Base-by-base conservation (phyloP, 2,888 invertebrate species). In the Nemoura dubitans region DNA sequence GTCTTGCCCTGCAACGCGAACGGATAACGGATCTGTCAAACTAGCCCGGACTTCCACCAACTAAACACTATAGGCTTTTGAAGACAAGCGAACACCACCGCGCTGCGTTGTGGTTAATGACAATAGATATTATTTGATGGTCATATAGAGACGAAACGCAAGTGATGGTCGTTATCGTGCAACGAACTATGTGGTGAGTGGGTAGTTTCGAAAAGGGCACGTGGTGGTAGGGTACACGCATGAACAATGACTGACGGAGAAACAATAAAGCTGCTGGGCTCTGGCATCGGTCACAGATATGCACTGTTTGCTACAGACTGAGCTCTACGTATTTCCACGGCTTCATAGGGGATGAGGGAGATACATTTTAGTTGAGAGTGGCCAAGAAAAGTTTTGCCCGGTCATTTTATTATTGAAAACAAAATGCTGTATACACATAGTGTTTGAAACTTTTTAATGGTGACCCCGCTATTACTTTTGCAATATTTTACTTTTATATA, bases 1-100 rank as follows among this genome's bases (percentile, higher is more conserved):
- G 95, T 94, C 90, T 94, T 94, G 30, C 95, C 95, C 97, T 97
- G 92, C 80, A 91, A 84, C 7, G 76, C 36, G 2, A 80, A 85
- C 76, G 26, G 16, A 59, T 21, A 59, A 59, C 16, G 21, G 59
- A 59, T 27, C 30, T 76, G 28, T 59, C 26, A n/a, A 84, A 30
- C 25, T 43, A 76, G 14, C 59, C 76, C 42, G 16, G 59, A 21
- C 14, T 21, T 59, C 21, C 59, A 59, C 3, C 59, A 59, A 2
- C 59, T 21, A 16, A 21, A 21, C 59, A 10, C 10, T 10, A 3
- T 59, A 14, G 16, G 21, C 14, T 59, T 59, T 14, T 21, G 21
- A 59, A 59, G 59, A 59, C 59, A 59, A 1, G n/a, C 14, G 42
- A 82, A 16, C 82, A 36, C 30, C 30, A 82, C 82, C 26, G 27